Base-by-base conservation (phyloP, 2,888 invertebrate genomes). In the Lochmaea crataegi region DNA sequence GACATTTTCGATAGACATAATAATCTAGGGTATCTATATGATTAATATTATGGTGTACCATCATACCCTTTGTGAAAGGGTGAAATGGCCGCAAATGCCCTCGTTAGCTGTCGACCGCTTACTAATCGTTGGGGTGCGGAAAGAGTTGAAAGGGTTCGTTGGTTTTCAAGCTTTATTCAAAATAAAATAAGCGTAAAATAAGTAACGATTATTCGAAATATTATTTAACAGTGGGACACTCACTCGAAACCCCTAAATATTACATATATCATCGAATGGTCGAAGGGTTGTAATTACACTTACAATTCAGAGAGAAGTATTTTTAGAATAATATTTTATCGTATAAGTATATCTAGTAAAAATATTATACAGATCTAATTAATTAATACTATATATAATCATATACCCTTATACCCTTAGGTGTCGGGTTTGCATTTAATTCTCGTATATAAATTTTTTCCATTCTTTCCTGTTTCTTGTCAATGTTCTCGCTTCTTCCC, bases 141-240 rank as follows among this genome's bases (percentile, higher is more conserved):
- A 74, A 76, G 75, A 76, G 73, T 74, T 76, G 73, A 76, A 76
- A 76, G 76, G 76, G 75, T 76, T 76, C 73, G 56, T 64, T 66
- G 69, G 22, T 69, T 58, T 53, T 48, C 56, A 64, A 58, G 56
- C 73, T 68, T 74, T 73, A 67, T 76, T 60, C 65, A 63, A 38
- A 63, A 58, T 56, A 76, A 63, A 76, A 76, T 68, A 75, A 58
- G 73, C 76, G 76, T 74, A 73, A 74, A 76, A 76, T 73, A 71
- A 71, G 58, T 69, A 63, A 68, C 76, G 73, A 76, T 76, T 76
- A 76, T 74, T 74, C 48, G 68, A 65, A 53, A 61, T 65, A 63
- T 53, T 61, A 65, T 57, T 32, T 65, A 69, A 60, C 68, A 72
- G 68, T 41, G 61, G 75, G 75, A 51, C 61, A 32, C 42, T 58